Evolutionary conservation across 2,113 vertebrate species (phyloP), one percentile per base, ranked within the genome.

Genomic region (Xenopus borealis): DNA sequence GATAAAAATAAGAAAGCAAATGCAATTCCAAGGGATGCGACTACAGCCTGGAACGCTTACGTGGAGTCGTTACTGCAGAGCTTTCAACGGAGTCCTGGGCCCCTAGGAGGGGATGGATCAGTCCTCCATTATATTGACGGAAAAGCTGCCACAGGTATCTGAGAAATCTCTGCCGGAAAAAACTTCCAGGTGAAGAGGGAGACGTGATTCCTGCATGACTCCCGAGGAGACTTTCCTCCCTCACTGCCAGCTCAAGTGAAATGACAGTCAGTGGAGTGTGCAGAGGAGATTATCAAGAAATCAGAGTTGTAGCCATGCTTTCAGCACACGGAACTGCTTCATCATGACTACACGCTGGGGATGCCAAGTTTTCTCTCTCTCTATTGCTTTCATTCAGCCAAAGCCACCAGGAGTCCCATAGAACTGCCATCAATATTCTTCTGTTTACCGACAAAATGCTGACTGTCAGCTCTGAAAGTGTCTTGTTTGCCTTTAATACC

Each of bases 81-180:
- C 33, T 40, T 87, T 86, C 86, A 86, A 84, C 33, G 5, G 33
- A 2, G 33, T 40, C 33, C 33, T 81, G 81, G 90, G 83, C 79
- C 89, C 89, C 86, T 88, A 86, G 84, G 84, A 82, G 86, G 73
- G 86, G 88, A 88, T 84, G 85, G 13, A 33, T 71, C 82, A 91
- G 85, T 88, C 85, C 91, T 94, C 91, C 90, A 93, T 92, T 92
- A 89, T 87, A 90, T 75, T 27, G 70, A 85, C 89, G 92, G 86
- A 87, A 47, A 87, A 83, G 88, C 92, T 83, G 85, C 84, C 88
- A 86, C 84, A 86, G 88, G 88, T 83, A 89, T 90, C 88, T 82
- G 89, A 87, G 88, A 91, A 89, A 79, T 81, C 88, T 82, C 90
- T 88, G 90, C 63, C 89, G 89, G 83, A 82, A 69, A 87, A 86